A percentile compares a stretch with the other conserved stretches of the same genome.
Conservation (phyloP, 2,113 vertebrate species). For the Dendrocopos noguchii region DNA sequence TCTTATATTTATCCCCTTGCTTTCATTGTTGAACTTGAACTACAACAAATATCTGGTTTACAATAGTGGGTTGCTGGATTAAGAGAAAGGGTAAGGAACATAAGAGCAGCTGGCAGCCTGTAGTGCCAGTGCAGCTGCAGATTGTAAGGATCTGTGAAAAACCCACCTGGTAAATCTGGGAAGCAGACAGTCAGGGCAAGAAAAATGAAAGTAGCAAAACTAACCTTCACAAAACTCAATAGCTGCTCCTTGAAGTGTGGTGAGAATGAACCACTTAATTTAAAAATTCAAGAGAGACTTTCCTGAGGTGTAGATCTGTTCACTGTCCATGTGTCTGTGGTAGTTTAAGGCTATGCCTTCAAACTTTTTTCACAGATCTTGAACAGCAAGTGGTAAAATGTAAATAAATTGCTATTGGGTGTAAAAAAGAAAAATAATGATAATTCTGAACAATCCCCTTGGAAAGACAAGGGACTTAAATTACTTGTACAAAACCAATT, state of each 20-base stretch:
- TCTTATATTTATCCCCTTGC: neutral
- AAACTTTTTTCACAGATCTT: no score
- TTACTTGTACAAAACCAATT: no score
- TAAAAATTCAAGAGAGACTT: neutral
- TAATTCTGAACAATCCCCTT: no score
- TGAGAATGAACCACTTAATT: neutral
- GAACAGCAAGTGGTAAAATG: no score
- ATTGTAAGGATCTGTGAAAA: neutral
- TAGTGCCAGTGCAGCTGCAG: neutral
- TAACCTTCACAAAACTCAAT: neutral
- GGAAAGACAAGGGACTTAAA: no score
- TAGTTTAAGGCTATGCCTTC: no score
- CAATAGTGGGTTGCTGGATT: neutral
- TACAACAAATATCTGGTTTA: neutral
- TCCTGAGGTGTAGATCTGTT: neutral
- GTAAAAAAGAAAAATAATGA: no score
- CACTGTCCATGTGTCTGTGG: neutral
- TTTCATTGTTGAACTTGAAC: neutral
- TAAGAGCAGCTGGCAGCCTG: neutral
- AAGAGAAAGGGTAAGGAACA: neutral
- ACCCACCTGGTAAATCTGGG: conserved; percentile 10
- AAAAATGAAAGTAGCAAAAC: neutral
- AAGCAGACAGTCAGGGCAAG: neutral
- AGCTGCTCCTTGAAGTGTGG: neutral
- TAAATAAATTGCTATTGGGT: no score